Base-by-base conservation (phyloP, 1,140 invertebrate species). In the Zaprionus ornatus region DNA sequence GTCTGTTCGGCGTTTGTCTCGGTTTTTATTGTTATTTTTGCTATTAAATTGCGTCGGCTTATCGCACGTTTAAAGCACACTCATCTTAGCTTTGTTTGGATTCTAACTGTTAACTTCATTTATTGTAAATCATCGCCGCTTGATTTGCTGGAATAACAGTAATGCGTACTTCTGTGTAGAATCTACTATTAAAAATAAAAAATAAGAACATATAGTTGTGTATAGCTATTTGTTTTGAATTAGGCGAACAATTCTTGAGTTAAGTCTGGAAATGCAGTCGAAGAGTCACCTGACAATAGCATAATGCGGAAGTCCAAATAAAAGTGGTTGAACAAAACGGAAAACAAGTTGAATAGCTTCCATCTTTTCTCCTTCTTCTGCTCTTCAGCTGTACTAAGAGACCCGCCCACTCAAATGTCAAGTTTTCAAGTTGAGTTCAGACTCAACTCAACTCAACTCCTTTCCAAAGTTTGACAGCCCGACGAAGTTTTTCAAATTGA, bases 1-100 rank as follows among this genome's bases (percentile, higher is more conserved):
- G 52, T 25, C 73, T 79, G 71, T 62, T 71, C 70, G 76, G 42
- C 76, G 67, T 35, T 57, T 77, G 83, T 87, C 77, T 74, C 74
- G 85, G 85, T 82, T 90, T 90, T 90, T 90, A 90, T 90, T 90
- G 85, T 90, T 90, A 90, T 90, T 90, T 90, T 90, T 90, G 81
- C 85, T 90, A 90, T 90, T 90, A 90, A 90, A 90, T 90, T 90
- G 85, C 81, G 81, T 90, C 69, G 82, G 85, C 85, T 90, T 90
- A 90, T 90, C 85, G 85, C 85, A 90, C 85, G 85, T 90, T 90
- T 82, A 90, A 90, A 87, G 88, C n/a, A 7, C 54, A 27, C 17
- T 9, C 60, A 4, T 17, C 19, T 21, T 12, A 13, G 45, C 40
- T 7, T 21, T 4, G 9, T 90, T 90, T 82, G 85, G 85, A 90